Base-by-base conservation (phyloP, 2,797 vertebrate species). In the Cyprinodon diabolis region DNA sequence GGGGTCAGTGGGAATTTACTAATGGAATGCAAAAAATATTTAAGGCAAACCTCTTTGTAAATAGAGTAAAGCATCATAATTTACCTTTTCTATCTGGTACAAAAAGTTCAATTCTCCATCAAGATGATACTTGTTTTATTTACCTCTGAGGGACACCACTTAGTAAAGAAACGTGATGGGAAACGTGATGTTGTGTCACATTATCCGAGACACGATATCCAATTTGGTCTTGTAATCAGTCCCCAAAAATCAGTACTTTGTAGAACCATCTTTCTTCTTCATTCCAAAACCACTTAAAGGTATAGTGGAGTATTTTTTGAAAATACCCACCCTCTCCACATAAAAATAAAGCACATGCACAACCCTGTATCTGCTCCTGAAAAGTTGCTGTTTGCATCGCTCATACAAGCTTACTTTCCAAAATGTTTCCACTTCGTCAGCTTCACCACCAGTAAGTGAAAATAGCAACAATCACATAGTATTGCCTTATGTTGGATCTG, bases 1-100 rank as follows among this genome's bases (percentile, higher is more conserved):
- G 45, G 48, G 75, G 62, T 84, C 66, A 76, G 52, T 8, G 1
- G 71, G 62, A 79, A 75, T 75, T 71, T 54, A 72, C 68, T 74
- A 45, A 73, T 0, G 72, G 56, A 71, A 80, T 74, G 70, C 30
- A 57, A 52, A 14, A 65, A 63, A 37, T 6, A 72, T 35, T 45
- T 56, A 37, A 57, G 67, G 63, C 55, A 76, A 55, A 68, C 71
- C 1, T 52, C 66, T 63, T 51, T 45, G 62, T 47, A 54, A 21
- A 66, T 72, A 49, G 57, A 69, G 68, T 74, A 60, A 74, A 70
- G 52, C 21, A 37, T 55, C 69, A 69, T 55, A 60, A 77, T 55
- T 40, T 25, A 76, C 6, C 7, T 35, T 55, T n/a, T 69, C 68
- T 55, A 72, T 74, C 23, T 35, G 52, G 47, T 63, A 11, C 68